Evolutionary conservation across 2,888 invertebrate genomes (phyloP).

Genomic region (Patella depressa): DNA sequence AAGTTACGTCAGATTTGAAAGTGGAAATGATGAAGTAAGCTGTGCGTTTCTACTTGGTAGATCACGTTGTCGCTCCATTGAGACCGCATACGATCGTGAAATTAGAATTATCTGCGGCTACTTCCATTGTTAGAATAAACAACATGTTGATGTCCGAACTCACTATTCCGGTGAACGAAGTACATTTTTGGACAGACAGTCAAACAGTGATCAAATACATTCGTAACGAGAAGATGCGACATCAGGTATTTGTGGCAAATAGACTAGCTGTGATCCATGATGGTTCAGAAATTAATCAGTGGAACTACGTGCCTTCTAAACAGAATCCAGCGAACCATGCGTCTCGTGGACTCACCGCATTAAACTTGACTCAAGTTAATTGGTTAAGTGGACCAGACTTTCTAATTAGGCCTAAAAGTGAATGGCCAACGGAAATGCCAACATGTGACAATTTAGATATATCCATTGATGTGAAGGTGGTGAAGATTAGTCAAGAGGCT

Average conservation of each 20-base stretch:
- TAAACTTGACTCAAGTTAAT: neutral
- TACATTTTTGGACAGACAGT: slow-evolving; percentile 17
- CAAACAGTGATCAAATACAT: slow-evolving; percentile 13
- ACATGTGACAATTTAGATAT: neutral
- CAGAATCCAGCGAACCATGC: slow-evolving; percentile 1
- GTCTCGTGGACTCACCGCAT: neutral
- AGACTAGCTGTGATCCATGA: slow-evolving; percentile 12
- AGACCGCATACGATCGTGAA: slow-evolving; percentile 20
- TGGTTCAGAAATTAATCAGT: slow-evolving; percentile 2
- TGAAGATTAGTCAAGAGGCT: neutral
- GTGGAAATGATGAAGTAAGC: neutral
- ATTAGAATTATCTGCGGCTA: slow-evolving; percentile 22
- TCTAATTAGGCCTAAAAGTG: too few species aligned
- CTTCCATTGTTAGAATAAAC: slow-evolving; percentile 2
- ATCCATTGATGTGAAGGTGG: slow-evolving; percentile 6
- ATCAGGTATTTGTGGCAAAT: slow-evolving; percentile 21
- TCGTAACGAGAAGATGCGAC: slow-evolving; percentile 6
- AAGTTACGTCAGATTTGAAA: slow-evolving; percentile 12
- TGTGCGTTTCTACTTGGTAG: slow-evolving; percentile 20
- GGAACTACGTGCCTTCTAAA: neutral
- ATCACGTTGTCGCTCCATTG: slow-evolving; percentile 16
- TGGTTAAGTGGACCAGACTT: too few species aligned
- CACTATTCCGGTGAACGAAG: neutral
- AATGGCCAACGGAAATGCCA: too few species aligned
- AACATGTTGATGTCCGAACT: neutral